These are phyloP conservation scores for Drosophila pegasa DNA, from an alignment of 2,888 invertebrate genomes.

Conservation along the genomic window DNA sequence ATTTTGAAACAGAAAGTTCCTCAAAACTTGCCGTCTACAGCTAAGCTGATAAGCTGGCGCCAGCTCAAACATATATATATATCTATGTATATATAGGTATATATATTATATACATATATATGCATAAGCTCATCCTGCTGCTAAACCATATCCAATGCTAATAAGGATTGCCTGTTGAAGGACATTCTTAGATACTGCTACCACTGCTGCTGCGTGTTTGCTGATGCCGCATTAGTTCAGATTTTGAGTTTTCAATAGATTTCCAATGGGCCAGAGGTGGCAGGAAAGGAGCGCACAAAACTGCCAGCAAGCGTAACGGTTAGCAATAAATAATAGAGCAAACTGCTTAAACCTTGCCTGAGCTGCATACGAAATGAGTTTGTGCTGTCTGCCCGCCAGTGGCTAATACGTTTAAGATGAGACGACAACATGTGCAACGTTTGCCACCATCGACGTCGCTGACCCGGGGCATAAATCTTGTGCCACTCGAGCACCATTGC, in stretches of 20 bases:
- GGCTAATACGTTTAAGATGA: slow-evolving; percentile 81
- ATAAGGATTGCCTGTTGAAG: slow-evolving; percentile 62
- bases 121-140: not conserved
- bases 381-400: slow-evolving; percentile 39
- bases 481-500: slow-evolving; percentile 47
- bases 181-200: slow-evolving; percentile 44
- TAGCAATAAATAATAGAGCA: slow-evolving; percentile 76
- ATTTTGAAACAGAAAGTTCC: slow-evolving; percentile 66
- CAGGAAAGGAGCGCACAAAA: slow-evolving; percentile 16
- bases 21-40: slow-evolving; percentile 65
- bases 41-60: slow-evolving; percentile 73
- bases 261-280: slow-evolving; percentile 23
- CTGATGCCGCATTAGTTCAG: slow-evolving; percentile 76
- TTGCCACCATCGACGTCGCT: slow-evolving; percentile 66
- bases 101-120: not conserved
- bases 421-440: slow-evolving; percentile 79
- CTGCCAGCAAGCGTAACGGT: slow-evolving; percentile 62
- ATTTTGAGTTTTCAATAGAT: slow-evolving; percentile 74
- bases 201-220: slow-evolving; percentile 59
- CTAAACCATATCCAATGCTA: slow-evolving; percentile 54
- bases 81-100: not conserved
- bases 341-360: slow-evolving; percentile 76
- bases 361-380: slow-evolving; percentile 76
- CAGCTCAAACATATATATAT: slow-evolving; percentile 21
- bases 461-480: slow-evolving; percentile 61